Percentiles rank a stretch among this genome's conserved stretches.
phyloP scores from a whole-genome alignment of 2,797 vertebrate genomes.

The Sebastes vulpes region DNA sequence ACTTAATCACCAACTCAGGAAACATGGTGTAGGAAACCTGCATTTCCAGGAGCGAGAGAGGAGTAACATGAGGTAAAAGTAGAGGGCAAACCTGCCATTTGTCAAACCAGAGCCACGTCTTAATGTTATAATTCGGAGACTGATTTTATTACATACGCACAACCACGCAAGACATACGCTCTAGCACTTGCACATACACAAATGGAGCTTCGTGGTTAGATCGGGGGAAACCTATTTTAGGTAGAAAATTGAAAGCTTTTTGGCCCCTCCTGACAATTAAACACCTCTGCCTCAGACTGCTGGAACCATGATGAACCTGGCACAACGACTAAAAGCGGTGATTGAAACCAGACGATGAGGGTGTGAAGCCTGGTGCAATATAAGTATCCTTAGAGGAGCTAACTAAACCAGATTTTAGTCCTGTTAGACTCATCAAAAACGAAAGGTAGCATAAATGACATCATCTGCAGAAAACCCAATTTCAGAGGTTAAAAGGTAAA shows the following conservation, averaged over 20 bases:
- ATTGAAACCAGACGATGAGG: slow-evolving; percentile 44
- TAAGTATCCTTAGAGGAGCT: not conserved
- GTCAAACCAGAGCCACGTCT: slow-evolving; percentile 40
- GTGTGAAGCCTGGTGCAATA: not conserved
- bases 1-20: slow-evolving; percentile 4
- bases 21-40: slow-evolving; percentile 12
- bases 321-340: not conserved
- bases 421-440: slow-evolving; percentile 35
- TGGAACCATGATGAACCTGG: slow-evolving; percentile 20
- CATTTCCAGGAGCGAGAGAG: slow-evolving; percentile 22
- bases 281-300: slow-evolving; percentile 43
- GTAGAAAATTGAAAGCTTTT: slow-evolving; percentile 28
- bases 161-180: not conserved
- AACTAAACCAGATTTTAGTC: slow-evolving; percentile 17
- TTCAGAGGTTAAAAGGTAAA: slow-evolving; percentile 32
- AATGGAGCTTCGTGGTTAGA: slow-evolving; percentile 15
- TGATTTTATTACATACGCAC: slow-evolving; percentile 25
- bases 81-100: slow-evolving; percentile 37
- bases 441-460: slow-evolving; percentile 14
- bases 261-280: slow-evolving; percentile 40
- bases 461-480: slow-evolving; percentile 17
- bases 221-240: slow-evolving; percentile 30
- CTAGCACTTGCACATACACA: not conserved
- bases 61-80: slow-evolving; percentile 29
- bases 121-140: slow-evolving; percentile 27